Conservation (phyloP, 2,113 vertebrate genomes). For the Glaucomys volans region DNA sequence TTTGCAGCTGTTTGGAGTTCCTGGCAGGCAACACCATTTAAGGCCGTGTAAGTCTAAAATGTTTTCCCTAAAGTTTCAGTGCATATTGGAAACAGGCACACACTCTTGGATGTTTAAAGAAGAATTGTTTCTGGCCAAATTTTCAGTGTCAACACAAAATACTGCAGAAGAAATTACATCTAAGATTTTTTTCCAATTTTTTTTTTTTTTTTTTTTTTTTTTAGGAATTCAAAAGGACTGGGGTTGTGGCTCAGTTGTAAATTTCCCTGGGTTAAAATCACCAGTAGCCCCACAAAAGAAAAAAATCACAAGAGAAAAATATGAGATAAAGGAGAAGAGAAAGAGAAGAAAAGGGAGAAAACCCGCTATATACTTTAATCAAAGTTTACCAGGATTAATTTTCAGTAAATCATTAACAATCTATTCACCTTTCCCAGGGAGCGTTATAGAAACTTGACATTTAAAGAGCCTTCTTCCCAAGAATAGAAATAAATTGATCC, state of each 20-base stretch:
- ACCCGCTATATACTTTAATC: background rate
- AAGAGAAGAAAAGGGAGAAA: background rate
- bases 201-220: background rate
- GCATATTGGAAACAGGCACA: constrained; percentile 83
- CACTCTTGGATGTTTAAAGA: constrained; percentile 71
- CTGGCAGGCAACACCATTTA: constrained; percentile 68
- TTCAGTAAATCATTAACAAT: constrained; percentile 46
- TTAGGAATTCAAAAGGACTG: background rate
- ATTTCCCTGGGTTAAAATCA: no score
- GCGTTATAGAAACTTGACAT: background rate
- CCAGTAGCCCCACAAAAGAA: no score
- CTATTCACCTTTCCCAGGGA: background rate
- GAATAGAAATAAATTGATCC: background rate
- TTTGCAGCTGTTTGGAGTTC: constrained; percentile 83
- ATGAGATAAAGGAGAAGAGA: background rate
- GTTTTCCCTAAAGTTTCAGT: constrained; percentile 78
- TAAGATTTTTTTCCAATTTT: constrained; percentile 3
- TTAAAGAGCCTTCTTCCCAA: background rate
- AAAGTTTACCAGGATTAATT: background rate
- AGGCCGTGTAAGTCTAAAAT: constrained; percentile 72
- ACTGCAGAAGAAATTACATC: constrained; percentile 75
- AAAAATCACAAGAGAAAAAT: background rate
- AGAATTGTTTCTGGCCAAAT: constrained; percentile 78
- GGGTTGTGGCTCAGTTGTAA: no score
- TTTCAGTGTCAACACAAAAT: constrained; percentile 77